phyloP scores from a whole-genome alignment of 2,888 invertebrate genomes.

The Anagyrus pseudococci region DNA sequence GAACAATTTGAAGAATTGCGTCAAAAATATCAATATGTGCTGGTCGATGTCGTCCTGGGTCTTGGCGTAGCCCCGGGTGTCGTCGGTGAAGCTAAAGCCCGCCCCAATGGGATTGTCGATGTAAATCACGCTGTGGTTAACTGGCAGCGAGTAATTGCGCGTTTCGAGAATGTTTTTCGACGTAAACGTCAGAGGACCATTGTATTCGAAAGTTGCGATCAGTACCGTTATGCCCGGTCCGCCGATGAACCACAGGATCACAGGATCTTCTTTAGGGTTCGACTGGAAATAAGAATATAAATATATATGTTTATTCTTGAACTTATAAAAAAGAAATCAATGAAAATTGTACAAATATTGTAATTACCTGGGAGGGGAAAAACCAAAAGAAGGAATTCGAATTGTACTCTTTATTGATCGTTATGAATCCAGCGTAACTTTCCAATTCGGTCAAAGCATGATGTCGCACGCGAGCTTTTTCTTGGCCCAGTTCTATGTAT shows the following conservation, averaged over 20 bases:
- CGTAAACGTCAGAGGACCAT: constrained; percentile 68
- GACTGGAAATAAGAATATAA: background rate
- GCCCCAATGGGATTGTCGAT: constrained; percentile 94
- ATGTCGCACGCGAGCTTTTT: constrained; percentile 66
- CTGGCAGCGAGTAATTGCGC: constrained; percentile 72
- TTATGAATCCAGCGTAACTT: constrained; percentile 82
- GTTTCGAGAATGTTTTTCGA: constrained; percentile 61
- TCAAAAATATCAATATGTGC: constrained; percentile 76
- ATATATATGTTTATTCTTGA: background rate
- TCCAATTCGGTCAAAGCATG: constrained; percentile 67
- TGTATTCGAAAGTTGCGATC: constrained; percentile 69
- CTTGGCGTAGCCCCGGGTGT: constrained; percentile 77
- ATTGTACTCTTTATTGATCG: constrained; percentile 77
- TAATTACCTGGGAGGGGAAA: constrained; percentile 74
- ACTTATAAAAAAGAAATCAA: background rate
- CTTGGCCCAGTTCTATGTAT: constrained; percentile 71
- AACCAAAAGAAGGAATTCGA: constrained; percentile 94
- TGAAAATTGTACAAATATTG: background rate
- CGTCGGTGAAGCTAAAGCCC: constrained; percentile 87
- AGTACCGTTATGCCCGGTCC: constrained; percentile 50
- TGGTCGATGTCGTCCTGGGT: constrained; percentile 81
- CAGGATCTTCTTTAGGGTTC: background rate
- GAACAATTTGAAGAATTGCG: constrained; percentile 85
- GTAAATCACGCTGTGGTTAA: constrained; percentile 74
- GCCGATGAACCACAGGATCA: constrained; percentile 76